Evolutionary conservation across 2,113 vertebrate genomes (phyloP).

Genomic region (Ptilorrhoa leucosticta): DNA sequence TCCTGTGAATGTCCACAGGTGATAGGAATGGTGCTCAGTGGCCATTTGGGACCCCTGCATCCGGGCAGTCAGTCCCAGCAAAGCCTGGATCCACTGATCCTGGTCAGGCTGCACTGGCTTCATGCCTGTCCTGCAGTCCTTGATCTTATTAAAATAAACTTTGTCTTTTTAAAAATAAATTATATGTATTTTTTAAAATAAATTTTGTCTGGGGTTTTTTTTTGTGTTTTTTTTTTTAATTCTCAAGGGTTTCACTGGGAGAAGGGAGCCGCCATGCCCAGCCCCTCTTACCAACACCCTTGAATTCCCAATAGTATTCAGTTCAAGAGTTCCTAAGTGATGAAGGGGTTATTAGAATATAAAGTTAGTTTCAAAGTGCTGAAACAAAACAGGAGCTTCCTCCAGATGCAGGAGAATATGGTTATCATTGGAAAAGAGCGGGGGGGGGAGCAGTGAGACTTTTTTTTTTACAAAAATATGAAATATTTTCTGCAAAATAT

Average conservation of each 20-base stretch:
- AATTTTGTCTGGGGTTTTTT: not conserved
- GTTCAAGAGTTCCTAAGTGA: not conserved
- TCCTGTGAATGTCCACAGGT: too few species aligned
- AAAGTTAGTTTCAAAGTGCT: not conserved
- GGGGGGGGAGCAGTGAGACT: accelerated
- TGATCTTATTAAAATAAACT: not conserved
- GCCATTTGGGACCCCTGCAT: accelerated
- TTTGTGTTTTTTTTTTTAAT: not conserved
- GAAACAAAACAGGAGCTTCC: not conserved
- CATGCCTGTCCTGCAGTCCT: accelerated
- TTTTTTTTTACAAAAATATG: not conserved
- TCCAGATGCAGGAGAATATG: not conserved
- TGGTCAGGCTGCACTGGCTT: accelerated
- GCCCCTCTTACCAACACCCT: not conserved
- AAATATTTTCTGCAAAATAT: not conserved
- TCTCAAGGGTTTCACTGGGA: not conserved
- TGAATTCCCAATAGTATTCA: not conserved
- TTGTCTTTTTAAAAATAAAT: not conserved
- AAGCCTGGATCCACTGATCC: not conserved
- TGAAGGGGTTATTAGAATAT: not conserved
- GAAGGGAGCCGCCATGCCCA: not conserved
- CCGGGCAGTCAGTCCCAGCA: too few species aligned
- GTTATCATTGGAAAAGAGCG: not conserved
- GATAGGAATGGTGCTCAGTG: not conserved
- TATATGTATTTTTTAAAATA: not conserved